These are phyloP conservation scores for Euthynnus affinis DNA, from an alignment of 2,797 vertebrate genomes.

Conservation along the genomic window DNA sequence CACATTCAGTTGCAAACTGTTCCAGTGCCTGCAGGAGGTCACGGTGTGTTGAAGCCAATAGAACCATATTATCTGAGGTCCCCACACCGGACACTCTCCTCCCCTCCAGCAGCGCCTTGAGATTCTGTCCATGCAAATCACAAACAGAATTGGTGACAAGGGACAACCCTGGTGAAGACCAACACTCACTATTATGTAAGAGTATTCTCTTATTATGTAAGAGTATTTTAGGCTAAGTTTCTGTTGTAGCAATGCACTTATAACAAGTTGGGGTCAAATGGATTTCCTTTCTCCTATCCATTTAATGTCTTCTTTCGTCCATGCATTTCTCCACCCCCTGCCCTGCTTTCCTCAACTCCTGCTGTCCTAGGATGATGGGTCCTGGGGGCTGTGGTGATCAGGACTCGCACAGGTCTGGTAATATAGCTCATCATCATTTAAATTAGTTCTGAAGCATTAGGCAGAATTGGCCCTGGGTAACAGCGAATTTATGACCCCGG, in stretches of 20 bases:
- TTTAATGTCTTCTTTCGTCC: background rate
- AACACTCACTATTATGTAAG: too few species aligned
- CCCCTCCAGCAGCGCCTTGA: too few species aligned
- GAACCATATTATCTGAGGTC: too few species aligned
- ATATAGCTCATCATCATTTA: conserved; percentile 68
- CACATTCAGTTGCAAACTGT: too few species aligned
- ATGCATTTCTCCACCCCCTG: background rate
- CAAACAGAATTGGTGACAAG: too few species aligned
- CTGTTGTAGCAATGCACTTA: background rate
- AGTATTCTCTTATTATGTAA: background rate
- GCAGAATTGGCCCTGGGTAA: conserved; percentile 63
- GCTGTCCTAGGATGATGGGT: conserved; percentile 18
- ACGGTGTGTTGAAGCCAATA: too few species aligned
- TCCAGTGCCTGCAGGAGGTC: too few species aligned
- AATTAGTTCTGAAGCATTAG: conserved; percentile 78
- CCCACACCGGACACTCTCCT: too few species aligned
- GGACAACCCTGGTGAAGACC: too few species aligned
- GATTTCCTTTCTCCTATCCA: background rate
- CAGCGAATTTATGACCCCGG: conserved; percentile 59
- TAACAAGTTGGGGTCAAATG: background rate
- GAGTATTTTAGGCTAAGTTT: background rate
- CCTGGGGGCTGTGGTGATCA: conserved; percentile 34
- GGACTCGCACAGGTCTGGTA: conserved; percentile 21
- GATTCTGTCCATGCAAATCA: too few species aligned
- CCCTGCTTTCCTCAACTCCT: conserved; percentile 7